Evolutionary conservation across 2,888 invertebrate species (phyloP).

Genomic region (Rapana venosa): DNA sequence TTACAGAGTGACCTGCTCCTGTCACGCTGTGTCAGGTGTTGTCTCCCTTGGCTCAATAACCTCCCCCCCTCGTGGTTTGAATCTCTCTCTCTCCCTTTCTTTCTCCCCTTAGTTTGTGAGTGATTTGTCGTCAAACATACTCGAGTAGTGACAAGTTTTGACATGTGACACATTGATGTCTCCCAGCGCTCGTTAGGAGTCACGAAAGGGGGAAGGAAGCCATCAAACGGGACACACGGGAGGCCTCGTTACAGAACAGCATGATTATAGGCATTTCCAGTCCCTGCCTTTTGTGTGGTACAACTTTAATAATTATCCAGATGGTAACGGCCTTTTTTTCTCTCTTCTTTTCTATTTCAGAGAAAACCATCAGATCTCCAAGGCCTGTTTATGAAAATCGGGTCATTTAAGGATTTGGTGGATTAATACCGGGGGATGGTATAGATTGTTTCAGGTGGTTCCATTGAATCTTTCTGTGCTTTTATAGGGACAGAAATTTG

Average conservation of each 20-base stretch:
- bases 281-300: neutral
- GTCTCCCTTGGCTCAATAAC: conserved; percentile 30
- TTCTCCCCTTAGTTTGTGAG: neutral
- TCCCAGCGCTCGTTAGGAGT: neutral
- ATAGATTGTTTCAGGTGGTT: too few relatives aligned
- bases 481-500: too few relatives aligned
- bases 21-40: conserved; percentile 24
- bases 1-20: conserved; percentile 22
- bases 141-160: neutral
- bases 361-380: too few relatives aligned
- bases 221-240: neutral
- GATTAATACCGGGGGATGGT: too few relatives aligned
- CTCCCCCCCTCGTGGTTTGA: neutral
- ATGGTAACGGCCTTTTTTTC: too few relatives aligned
- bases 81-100: neutral
- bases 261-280: neutral
- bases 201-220: neutral
- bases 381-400: too few relatives aligned
- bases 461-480: too few relatives aligned
- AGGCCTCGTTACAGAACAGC: neutral
- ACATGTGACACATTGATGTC: conserved; percentile 33
- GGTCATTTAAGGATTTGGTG: too few relatives aligned
- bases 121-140: conserved; percentile 27
- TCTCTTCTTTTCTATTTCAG: too few relatives aligned
- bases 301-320: too few relatives aligned